A percentile compares a stretch with the other conserved stretches of the same genome.
These are phyloP conservation scores for Malacoraja senta DNA, from an alignment of 2,797 vertebrate species.

Conservation along the genomic window DNA sequence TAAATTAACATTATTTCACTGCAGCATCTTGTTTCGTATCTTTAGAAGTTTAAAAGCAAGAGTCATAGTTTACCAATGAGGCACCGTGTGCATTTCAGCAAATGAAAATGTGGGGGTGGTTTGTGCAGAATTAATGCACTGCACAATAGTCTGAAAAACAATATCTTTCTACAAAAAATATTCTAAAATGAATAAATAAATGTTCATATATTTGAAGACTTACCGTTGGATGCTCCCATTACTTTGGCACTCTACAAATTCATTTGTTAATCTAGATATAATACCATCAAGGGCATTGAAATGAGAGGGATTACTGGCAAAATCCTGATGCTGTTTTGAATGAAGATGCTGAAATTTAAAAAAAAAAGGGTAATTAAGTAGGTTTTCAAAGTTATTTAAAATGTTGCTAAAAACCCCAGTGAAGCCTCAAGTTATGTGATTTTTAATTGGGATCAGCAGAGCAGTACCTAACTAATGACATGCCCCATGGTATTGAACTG, in stretches of 20 bases:
- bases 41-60: neutral
- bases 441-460: neutral
- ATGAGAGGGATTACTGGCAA: slow-evolving; percentile 58
- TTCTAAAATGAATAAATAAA: neutral
- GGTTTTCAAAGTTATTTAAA: neutral
- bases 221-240: neutral
- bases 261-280: slow-evolving; percentile 56
- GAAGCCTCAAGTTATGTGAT: neutral
- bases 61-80: neutral
- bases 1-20: neutral
- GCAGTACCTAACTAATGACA: neutral
- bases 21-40: neutral
- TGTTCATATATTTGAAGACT: neutral
- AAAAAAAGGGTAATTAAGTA: neutral
- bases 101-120: neutral
- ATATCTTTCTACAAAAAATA: neutral
- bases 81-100: neutral
- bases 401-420: neutral
- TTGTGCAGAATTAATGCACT: neutral
- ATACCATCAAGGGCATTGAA: slow-evolving; percentile 63
- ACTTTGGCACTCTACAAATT: slow-evolving; percentile 45
- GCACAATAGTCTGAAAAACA: neutral
- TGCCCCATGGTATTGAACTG: no score
- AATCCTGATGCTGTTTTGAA: slow-evolving; percentile 62
- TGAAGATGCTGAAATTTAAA: slow-evolving; percentile 64